A percentile compares a stretch with the other conserved stretches of the same genome.
Conservation (phyloP, 2,113 vertebrate genomes). For the Ciconia boyciana region DNA sequence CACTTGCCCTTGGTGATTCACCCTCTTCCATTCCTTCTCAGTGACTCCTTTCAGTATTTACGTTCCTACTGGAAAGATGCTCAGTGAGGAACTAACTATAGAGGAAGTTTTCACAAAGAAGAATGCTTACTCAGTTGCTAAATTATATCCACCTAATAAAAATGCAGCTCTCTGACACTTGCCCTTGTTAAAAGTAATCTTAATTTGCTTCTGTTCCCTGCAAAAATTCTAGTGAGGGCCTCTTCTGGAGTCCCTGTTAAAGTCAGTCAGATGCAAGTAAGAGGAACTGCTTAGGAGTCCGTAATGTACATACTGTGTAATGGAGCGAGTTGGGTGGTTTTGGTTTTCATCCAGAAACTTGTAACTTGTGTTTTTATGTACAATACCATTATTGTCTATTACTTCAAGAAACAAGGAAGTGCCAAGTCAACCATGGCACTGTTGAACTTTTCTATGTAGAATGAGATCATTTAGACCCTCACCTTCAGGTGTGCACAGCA, state of each 20-base stretch:
- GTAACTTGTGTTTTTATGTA: neutral
- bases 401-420: neutral
- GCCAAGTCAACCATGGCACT: neutral
- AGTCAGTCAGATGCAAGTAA: neutral
- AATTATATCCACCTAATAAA: neutral
- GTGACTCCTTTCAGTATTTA: neutral
- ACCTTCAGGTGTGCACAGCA: accelerated
- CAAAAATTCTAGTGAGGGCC: neutral
- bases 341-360: neutral
- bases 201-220: neutral
- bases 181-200: neutral
- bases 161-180: neutral
- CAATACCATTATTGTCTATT: neutral
- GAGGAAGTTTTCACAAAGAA: neutral
- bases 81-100: neutral
- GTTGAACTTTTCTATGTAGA: accelerated
- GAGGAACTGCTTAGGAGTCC: neutral
- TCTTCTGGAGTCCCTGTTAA: neutral
- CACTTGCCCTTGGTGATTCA: neutral
- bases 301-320: neutral
- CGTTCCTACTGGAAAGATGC: neutral
- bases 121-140: neutral
- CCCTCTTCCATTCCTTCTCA: neutral
- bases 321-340: neutral
- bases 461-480: neutral